Evolutionary conservation across 1,140 invertebrate genomes (phyloP).

Genomic region (Atopsyche davidsoni): DNA sequence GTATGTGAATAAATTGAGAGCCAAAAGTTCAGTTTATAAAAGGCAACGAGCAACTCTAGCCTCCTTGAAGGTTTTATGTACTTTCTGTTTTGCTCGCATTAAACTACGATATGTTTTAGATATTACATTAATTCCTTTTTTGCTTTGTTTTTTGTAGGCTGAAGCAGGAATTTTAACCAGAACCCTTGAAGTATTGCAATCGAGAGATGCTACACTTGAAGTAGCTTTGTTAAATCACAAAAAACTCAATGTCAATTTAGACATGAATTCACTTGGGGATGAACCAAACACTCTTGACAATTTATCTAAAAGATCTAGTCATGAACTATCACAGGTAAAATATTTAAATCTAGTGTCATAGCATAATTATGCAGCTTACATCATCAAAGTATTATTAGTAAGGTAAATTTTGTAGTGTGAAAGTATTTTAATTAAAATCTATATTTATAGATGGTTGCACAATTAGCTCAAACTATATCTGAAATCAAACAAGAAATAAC

Average conservation of each 20-base stretch:
- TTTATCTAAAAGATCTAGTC: slow-evolving; percentile 40
- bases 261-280: slow-evolving; percentile 36
- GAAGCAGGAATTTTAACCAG: slow-evolving; percentile 43
- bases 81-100: not conserved
- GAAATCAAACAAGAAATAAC: slow-evolving; percentile 45
- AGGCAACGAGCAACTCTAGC: slow-evolving; percentile 66
- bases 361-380: not conserved
- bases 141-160: slow-evolving; percentile 32
- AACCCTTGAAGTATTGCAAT: slow-evolving; percentile 42
- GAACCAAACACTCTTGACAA: slow-evolving; percentile 35
- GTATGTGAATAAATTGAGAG: slow-evolving; percentile 71
- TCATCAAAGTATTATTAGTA: not conserved
- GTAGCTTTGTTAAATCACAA: slow-evolving; percentile 47
- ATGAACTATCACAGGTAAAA: slow-evolving; percentile 46
- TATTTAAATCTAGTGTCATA: slow-evolving; percentile 6
- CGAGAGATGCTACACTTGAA: slow-evolving; percentile 44
- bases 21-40: slow-evolving; percentile 75
- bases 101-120: no score
- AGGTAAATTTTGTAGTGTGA: slow-evolving; percentile 10
- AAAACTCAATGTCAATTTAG: slow-evolving; percentile 40
- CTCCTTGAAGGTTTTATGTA: slow-evolving; percentile 64
- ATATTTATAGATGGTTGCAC: slow-evolving; percentile 39
- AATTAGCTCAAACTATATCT: slow-evolving; percentile 43
- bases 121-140: not conserved
- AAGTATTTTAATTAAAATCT: no score